Evolutionary conservation across 2,113 vertebrate genomes (phyloP).

Genomic region (Bos javanicus): DNA sequence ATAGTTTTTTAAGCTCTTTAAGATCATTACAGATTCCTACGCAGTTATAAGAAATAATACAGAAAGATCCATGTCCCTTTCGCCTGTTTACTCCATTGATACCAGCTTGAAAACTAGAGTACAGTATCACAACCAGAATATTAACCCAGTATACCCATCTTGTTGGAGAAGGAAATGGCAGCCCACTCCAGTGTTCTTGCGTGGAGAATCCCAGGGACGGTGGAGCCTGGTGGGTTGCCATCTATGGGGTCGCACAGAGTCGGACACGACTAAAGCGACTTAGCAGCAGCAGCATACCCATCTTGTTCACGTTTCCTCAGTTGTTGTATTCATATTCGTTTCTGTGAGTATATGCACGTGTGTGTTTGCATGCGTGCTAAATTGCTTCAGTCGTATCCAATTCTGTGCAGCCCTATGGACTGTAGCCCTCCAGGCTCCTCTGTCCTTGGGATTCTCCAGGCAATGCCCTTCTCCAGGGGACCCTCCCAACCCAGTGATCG

Average conservation of each 20-base stretch:
- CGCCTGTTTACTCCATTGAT: not conserved
- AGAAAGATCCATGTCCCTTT: not conserved
- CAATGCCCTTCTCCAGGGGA: not conserved
- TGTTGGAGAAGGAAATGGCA: not conserved
- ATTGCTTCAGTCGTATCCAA: not conserved
- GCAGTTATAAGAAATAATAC: not conserved
- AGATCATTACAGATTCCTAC: not conserved
- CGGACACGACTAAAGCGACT: no score
- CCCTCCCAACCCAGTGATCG: not conserved
- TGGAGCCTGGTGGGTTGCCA: no score
- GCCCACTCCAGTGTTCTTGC: no score
- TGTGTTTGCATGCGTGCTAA: not conserved
- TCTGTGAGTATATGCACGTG: not conserved
- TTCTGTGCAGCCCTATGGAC: not conserved
- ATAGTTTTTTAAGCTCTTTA: conserved; percentile 22
- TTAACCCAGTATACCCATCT: not conserved
- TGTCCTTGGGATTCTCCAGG: not conserved
- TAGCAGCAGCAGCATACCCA: not conserved
- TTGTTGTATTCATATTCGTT: not conserved
- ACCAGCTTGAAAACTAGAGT: not conserved
- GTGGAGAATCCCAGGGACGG: no score
- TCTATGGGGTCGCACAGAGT: no score
- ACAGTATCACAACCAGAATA: not conserved
- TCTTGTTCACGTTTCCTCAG: not conserved
- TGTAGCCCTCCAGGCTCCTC: not conserved